Base-by-base conservation (phyloP, 2,888 invertebrate species). In the Cryptocephalus primarius region DNA sequence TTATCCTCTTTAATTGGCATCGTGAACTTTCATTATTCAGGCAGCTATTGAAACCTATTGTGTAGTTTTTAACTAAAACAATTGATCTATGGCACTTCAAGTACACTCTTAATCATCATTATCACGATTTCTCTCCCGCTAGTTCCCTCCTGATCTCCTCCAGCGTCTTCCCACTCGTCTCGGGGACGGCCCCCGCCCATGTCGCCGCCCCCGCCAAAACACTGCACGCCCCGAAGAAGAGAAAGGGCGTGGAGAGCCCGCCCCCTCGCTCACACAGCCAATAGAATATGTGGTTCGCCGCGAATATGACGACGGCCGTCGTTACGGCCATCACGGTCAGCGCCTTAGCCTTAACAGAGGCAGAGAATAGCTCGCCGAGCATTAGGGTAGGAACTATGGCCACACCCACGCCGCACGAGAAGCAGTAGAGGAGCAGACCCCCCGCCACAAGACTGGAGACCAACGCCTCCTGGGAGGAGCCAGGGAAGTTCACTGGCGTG, bases 141-240 rank as follows among this genome's bases (percentile, higher is more conserved):
- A 42, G 32, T 9, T 10, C 54, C 8, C 64, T 61, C 47, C 67
- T 66, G 43, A 66, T 66, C 52, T 66, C 63, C 44, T 64, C 64
- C 33, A 67, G 52, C 4, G 63, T 62, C 47, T 62, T 64, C 4
- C 64, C 66, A 52, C 59, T 63, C 2, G 66, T 67, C 52, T 67
- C 66, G 1, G 65, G 65, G 31, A 67, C 52, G 42, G 58, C 55
- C 48, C 52, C 22, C 22, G 22, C 60, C 43, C 58, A 55, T 2
- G 60, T 56, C 40, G 59, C 51, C 33, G 61, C 39, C 8, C 56
- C 50, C 9, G 59, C 56, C 4, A 56, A 4, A 31, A 62, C 54
- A 40, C 58, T 59, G 40, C 56, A 56, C 9, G 48, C 32, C 1
- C 58, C 53, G 49, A 64, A 67, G 36, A 63, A 49, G n/a, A 57